Evolutionary conservation across 2,888 invertebrate genomes (phyloP), one percentile per base, ranked within the genome.

Genomic region (Leptinotarsa peninsularis): DNA sequence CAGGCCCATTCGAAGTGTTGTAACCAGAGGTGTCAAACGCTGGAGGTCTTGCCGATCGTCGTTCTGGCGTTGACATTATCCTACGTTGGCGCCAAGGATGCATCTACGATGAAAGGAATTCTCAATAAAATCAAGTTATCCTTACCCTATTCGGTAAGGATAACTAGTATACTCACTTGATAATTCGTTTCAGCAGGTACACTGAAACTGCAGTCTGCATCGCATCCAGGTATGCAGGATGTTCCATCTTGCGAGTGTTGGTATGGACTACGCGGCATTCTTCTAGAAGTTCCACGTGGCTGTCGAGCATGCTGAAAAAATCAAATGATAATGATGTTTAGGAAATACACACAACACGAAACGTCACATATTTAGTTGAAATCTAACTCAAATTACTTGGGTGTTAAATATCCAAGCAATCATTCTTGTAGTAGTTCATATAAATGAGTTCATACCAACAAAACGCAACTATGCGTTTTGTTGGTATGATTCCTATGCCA

Each of bases 1-100:
- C 69, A 7, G 43, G 69, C 17, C 33, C 18, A n/a, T 18, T 56
- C 18, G 56, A 60, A 14, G 70, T 21, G 58, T 43, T 49, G 23
- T 70, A 70, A 14, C 43, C 70, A 17, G 70, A 49, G 15, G 49
- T 7, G 15, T 49, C 21, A 49, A 70, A 70, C 14, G 58, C 58
- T 10, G 70, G 70, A 21, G 58, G 60, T 23, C 58, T 70, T 7
- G 21, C 10, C 21, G 49, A 54, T 49, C 70, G 50, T 23, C 23
- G 58, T 17, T n/a, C 21, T n/a, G 70, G 70, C 4, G 70, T 58
- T 3, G 70, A 70, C 43, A 33, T 58, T 3, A 49, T 23, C 10
- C 54, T 49, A 21, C 58, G 43, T 58, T 58, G 70, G 3, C 21
- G 23, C 27, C 17, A n/a, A 5, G 18, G 58, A 58, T 58, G 18